Evolutionary conservation across 1,140 invertebrate species (phyloP).

Genomic region (Tetranychus cinnabarinus): DNA sequence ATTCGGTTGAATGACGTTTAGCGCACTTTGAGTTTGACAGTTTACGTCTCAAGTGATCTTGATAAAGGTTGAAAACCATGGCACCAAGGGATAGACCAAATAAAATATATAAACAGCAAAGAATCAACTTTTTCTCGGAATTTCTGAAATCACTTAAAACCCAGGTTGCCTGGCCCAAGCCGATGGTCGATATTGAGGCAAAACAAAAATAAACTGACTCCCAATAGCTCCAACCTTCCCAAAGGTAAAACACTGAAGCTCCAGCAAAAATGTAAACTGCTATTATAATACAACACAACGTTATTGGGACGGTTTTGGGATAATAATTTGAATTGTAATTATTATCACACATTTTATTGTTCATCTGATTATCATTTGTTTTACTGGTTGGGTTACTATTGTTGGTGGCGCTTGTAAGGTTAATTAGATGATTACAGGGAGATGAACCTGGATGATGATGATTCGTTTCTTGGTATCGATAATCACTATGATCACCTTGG

Average conservation of each 20-base stretch:
- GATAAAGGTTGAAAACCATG: conserved; percentile 74
- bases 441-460: background rate
- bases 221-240: conserved; percentile 21
- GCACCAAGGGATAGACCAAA: conserved; percentile 67
- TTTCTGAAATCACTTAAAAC: no score
- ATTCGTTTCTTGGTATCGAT: background rate
- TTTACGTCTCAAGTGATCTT: conserved; percentile 28
- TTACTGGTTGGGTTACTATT: no score
- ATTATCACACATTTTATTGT: no score
- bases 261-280: conserved; percentile 67
- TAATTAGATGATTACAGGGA: background rate
- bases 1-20: no score
- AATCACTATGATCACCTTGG: no score
- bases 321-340: no score
- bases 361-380: no score
- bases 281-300: conserved; percentile 65
- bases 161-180: background rate
- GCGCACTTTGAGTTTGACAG: no score
- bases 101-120: conserved; percentile 59
- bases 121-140: conserved; percentile 42
- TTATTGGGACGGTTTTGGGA: conserved; percentile 36
- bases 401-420: background rate
- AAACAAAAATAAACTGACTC: background rate
- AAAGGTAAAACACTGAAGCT: conserved; percentile 54
- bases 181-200: background rate